Conservation (phyloP, 1,140 invertebrate genomes). For the Aradophagus sp. region DNA sequence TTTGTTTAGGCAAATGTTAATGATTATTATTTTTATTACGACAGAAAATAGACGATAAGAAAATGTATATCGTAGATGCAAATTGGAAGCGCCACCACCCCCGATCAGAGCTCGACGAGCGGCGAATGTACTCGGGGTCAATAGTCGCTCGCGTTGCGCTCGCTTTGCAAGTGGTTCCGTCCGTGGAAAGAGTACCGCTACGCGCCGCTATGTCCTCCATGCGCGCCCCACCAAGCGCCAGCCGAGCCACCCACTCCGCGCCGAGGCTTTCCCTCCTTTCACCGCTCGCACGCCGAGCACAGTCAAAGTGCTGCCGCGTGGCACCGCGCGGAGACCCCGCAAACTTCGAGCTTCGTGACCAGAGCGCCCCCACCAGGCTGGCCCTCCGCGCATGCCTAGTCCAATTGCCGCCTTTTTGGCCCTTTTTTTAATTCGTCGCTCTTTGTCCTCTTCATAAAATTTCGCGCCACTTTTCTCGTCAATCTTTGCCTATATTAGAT, state of each 20-base stretch:
- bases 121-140: constrained; percentile 63
- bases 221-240: constrained; percentile 21
- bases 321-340: constrained; percentile 61
- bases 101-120: too few relatives aligned
- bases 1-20: too few relatives aligned
- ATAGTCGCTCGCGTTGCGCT: constrained; percentile 68
- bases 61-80: too few relatives aligned
- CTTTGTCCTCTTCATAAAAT: too few relatives aligned
- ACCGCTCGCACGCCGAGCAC: constrained; percentile 15
- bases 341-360: constrained; percentile 52
- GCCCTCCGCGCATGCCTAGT: constrained; percentile 21
- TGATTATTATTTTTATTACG: too few relatives aligned
- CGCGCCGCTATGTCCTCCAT: constrained; percentile 66
- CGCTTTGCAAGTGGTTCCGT: constrained; percentile 65
- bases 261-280: constrained; percentile 38
- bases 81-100: too few relatives aligned
- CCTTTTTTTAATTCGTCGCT: neutral
- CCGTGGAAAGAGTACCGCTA: constrained; percentile 73
- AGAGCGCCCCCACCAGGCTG: constrained; percentile 1
- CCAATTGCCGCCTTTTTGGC: constrained; percentile 1
- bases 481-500: too few relatives aligned
- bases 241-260: constrained; percentile 31
- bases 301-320: constrained; percentile 52
- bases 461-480: too few relatives aligned
- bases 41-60: too few relatives aligned